Conservation (phyloP, 2,113 vertebrate genomes). For the Amblyornis subalaris region DNA sequence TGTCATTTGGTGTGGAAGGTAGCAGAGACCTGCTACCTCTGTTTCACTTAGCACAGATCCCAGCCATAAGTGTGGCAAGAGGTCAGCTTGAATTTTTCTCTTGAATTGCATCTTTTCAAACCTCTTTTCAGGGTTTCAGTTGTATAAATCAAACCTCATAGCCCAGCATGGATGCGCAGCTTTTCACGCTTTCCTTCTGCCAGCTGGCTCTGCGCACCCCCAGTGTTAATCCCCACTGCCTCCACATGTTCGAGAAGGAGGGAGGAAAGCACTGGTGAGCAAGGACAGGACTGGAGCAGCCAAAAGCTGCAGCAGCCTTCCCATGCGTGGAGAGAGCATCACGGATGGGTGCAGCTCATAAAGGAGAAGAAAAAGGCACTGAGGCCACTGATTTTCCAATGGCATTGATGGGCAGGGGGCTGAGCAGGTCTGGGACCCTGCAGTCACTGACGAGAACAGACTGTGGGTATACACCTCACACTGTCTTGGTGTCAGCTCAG, state of each 20-base stretch:
- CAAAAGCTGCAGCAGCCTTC: background rate
- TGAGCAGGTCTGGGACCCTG: background rate
- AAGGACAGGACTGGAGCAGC: rapidly evolving
- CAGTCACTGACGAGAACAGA: background rate
- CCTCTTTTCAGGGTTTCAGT: background rate
- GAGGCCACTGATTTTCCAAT: background rate
- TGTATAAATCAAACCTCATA: background rate
- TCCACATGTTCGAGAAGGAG: background rate
- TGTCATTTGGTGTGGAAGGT: background rate
- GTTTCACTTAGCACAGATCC: background rate
- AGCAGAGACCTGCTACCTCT: background rate
- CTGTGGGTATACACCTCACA: rapidly evolving
- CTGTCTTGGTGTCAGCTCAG: background rate
- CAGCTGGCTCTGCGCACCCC: background rate
- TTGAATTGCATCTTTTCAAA: background rate
- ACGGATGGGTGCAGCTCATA: rapidly evolving
- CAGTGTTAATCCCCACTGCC: background rate
- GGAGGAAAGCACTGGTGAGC: background rate
- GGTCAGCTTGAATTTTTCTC: background rate
- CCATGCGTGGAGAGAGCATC: rapidly evolving
- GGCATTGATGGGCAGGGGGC: background rate
- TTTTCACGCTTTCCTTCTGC: background rate
- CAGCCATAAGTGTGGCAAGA: background rate
- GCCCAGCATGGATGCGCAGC: background rate
- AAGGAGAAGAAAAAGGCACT: background rate